phyloP scores from a whole-genome alignment of 2,888 invertebrate species.

The Adelphocoris suturalis region DNA sequence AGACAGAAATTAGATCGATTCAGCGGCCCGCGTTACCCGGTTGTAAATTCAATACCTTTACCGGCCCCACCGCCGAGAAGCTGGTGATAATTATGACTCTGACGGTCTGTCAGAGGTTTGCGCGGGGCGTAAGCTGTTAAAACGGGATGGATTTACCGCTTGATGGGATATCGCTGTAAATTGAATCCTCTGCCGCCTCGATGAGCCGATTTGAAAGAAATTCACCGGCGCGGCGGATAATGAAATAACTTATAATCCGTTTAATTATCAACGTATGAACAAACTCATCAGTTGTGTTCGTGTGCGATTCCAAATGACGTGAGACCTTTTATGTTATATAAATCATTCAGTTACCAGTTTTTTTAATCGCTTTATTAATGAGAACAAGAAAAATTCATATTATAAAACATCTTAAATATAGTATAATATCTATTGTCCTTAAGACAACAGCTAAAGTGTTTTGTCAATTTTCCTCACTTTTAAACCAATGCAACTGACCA shows the following conservation, averaged over 20 bases:
- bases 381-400: no score
- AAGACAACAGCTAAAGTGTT: no score
- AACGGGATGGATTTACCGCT: not conserved
- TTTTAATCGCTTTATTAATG: no score
- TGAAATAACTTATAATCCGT: not conserved
- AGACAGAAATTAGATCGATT: slow-evolving; percentile 36
- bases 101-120: not conserved
- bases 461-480: no score
- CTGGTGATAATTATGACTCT: slow-evolving; percentile 18
- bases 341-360: no score
- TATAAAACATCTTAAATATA: no score
- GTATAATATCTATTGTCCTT: no score
- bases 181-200: not conserved
- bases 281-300: no score
- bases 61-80: not conserved
- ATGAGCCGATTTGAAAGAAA: not conserved
- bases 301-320: no score
- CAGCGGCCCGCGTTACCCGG: not conserved
- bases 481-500: no score
- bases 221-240: not conserved
- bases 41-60: slow-evolving; percentile 24
- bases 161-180: slow-evolving; percentile 5
- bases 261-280: no score
- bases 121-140: not conserved
- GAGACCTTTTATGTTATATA: no score